Conservation (phyloP, 1,140 invertebrate genomes). For the Achatina immaculata region DNA sequence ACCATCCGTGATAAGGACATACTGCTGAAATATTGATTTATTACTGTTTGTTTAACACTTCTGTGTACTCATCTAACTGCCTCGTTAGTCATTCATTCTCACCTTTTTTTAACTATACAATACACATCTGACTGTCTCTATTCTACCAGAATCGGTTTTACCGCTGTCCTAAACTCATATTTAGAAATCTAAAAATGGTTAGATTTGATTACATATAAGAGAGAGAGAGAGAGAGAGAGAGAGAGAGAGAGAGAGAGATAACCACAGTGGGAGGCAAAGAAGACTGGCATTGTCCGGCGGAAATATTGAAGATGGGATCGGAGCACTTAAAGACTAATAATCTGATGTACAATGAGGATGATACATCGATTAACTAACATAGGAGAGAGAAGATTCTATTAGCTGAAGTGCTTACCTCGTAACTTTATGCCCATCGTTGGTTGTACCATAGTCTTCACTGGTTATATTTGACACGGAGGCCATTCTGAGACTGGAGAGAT, state of each 20-base stretch:
- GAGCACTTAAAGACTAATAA: too few relatives aligned
- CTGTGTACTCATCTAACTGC: too few relatives aligned
- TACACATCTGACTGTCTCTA: too few relatives aligned
- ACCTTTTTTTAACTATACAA: too few relatives aligned
- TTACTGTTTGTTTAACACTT: too few relatives aligned
- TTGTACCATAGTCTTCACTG: conserved; percentile 6
- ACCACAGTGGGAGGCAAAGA: background rate
- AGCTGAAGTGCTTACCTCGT: background rate
- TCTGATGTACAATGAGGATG: too few relatives aligned
- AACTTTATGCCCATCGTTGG: conserved; percentile 15
- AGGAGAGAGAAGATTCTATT: background rate
- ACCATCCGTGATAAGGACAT: too few relatives aligned
- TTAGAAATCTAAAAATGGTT: background rate
- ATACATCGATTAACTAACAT: background rate
- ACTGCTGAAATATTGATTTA: too few relatives aligned
- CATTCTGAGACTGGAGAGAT: too few relatives aligned
- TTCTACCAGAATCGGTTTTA: too few relatives aligned
- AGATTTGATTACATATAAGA: background rate
- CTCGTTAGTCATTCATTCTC: too few relatives aligned
- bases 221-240: background rate
- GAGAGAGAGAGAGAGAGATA: background rate
- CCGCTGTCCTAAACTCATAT: background rate
- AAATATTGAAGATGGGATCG: too few relatives aligned
- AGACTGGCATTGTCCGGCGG: background rate
- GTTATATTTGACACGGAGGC: background rate